Evolutionary conservation across 2,888 invertebrate species (phyloP), one percentile per base, ranked within the genome.

Genomic region (Seira ritae): DNA sequence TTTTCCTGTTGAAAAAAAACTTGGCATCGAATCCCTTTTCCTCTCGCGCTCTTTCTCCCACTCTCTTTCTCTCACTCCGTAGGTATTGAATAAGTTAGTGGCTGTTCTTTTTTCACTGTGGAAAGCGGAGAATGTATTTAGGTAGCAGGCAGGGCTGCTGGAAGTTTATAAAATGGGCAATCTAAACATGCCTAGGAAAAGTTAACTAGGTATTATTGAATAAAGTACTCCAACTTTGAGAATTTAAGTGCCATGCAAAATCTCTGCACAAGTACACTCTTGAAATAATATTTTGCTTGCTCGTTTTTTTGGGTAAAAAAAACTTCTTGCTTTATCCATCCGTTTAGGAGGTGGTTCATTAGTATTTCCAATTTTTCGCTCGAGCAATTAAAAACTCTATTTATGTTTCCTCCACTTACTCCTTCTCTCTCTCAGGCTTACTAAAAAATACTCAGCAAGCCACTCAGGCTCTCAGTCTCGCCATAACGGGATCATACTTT

Each of bases 21-120:
- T 69, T 80, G 79, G 72, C 79, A 80, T 80, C 74, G 74, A 46
- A 60, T 66, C 12, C 50, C 15, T 50, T 50, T 50, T 50, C 50
- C 50, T 8, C 50, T 15, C 31, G 31, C 31, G 31, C 31, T 31
- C 31, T 31, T 31, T n/a, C n/a, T n/a, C n/a, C n/a, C n/a, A 55
- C 70, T 42, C 42, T 12, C 12, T 42, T 50, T 50, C 50, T 15
- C 12, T n/a, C 17, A 8, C 50, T 82, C 73, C 67, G 67, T 60
- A 37, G 55, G 72, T 77, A 73, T 73, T 82, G 73, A 82, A 82
- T 82, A 77, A 76, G 60, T 81, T 77, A 82, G 82, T 77, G 77
- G 73, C 50, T 50, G 50, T 50, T 50, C 50, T 3, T 50, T n/a
- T 50, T 50, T 15, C 50, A 50, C 50, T 50, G 50, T 3, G 73